Base-by-base conservation (phyloP, 2,888 invertebrate species). In the Oligia strigilis region DNA sequence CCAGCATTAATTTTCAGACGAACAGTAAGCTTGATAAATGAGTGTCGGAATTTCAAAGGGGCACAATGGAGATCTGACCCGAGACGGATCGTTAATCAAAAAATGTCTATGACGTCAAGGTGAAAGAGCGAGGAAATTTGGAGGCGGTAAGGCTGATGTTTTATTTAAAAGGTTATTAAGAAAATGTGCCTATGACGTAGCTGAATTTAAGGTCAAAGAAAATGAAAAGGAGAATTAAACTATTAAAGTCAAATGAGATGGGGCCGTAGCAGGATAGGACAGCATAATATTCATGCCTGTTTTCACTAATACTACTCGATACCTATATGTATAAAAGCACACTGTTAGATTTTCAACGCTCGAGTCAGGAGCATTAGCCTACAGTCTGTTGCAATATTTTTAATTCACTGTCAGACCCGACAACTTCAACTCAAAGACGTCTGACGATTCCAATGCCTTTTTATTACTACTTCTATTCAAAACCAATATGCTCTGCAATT, bases 11-110 rank as follows among this genome's bases (percentile, higher is more conserved):
- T 96, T 96, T 95, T 93, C 94, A 94, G 93, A 93, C 93, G 92
- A 93, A 93, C 94, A 92, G 95, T 96, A 95, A 96, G 96, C 96
- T 95, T 97, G 97, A 97, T 97, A 96, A 96, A 96, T 96, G 96
- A 95, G 94, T 93, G 95, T 93, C 94, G 94, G 94, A 94, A 94
- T 95, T 94, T 95, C 94, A 95, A 96, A 95, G 94, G 95, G 90
- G 92, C 93, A 96, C 96, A 96, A 96, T 95, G 93, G 94, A 94
- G 94, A 93, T 93, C 93, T 94, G 95, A 95, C 95, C 95, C 93
- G 87, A 90, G 93, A 92, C 91, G 87, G 93, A 90, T 95, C 95
- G 94, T 96, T 95, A 94, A 96, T 97, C 96, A 96, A 95, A 95
- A 94, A 95, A 94, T 92, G 94, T 95, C 95, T 94, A 94, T 94